A percentile compares a stretch with the other conserved stretches of the same genome.
Conservation (phyloP, 2,888 invertebrate genomes). For the Pollenia amentaria region DNA sequence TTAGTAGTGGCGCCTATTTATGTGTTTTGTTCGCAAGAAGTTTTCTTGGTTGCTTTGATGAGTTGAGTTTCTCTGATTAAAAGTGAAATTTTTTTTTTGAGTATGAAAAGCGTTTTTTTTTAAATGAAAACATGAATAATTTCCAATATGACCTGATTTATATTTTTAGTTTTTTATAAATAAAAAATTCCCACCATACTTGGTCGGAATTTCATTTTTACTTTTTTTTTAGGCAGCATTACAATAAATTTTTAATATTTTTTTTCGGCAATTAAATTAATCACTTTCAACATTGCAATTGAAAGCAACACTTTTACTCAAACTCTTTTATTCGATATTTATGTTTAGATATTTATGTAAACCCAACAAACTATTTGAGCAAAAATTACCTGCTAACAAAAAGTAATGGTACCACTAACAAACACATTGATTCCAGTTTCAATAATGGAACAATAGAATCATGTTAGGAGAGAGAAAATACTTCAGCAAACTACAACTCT, state of each 20-base stretch:
- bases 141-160: conserved; percentile 55
- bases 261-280: conserved; percentile 53
- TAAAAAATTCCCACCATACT: conserved; percentile 37
- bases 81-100: conserved; percentile 30
- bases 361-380: conserved; percentile 40
- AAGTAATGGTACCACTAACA: not conserved
- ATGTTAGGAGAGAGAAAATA: not conserved
- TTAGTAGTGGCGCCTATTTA: conserved; percentile 70
- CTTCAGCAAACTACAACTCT: not conserved
- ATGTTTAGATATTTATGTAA: conserved; percentile 52
- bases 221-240: conserved; percentile 28
- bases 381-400: not conserved
- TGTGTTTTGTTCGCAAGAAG: conserved; percentile 16
- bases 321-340: conserved; percentile 45
- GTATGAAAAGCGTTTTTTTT: not conserved
- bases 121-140: conserved; percentile 27
- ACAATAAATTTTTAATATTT: conserved; percentile 25
- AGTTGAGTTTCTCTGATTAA: not conserved
- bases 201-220: not conserved
- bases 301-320: conserved; percentile 4
- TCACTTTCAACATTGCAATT: conserved; percentile 43
- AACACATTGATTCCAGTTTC: conserved; percentile 29
- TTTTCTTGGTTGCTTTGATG: not conserved
- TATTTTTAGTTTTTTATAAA: not conserved
- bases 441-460: conserved; percentile 43